Base-by-base conservation (phyloP, 2,797 vertebrate species). In the Syndactyla subalaris region DNA sequence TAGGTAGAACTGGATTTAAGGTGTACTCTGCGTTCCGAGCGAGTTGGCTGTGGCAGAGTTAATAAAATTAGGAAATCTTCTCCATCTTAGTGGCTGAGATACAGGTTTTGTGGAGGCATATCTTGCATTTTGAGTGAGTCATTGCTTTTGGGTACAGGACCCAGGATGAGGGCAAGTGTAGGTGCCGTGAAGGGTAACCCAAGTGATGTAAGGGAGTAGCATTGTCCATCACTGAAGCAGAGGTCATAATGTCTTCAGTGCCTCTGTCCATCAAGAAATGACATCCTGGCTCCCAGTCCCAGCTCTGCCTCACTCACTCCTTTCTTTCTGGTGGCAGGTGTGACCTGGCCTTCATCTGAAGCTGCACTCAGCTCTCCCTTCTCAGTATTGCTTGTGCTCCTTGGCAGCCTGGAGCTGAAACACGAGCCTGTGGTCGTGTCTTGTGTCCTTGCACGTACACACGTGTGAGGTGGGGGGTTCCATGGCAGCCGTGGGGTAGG, bases 371-470 rank as follows among this genome's bases (percentile, higher is more conserved):
- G 43, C 39, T 76, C 72, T 84, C 10, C 32, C 12, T 80, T 52
- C 52, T 75, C 0, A 0, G 68, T 65, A 5, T 5, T 52, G 43
- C 67, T 72, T 21, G 3, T 21, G 57, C 52, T 74, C 32, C 27
- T 63, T 55, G 57, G 57, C 49, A 76, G 72, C 67, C 65, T 9
- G 65, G 52, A 43, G 73, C 65, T 8, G 49, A 85, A 90, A 85
- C 54, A 38, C 0, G 54, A 85, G 88, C 4, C 34, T 0, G 0
- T 0, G 7, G 4, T 9, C 3, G 23, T 22, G 58, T 32, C 5
- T 10, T 8, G 7, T 5, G 30, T 39, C 83, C 65, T 45, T 9
- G 3, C 6, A 6, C 0, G 0, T 41, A 16, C 0, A 0, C 0
- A 14, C 3, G 0, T 1, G 58, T 15, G 16, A 32, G 57, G 24